Conservation (phyloP, 2,888 invertebrate species). For the Pandemis heparana region DNA sequence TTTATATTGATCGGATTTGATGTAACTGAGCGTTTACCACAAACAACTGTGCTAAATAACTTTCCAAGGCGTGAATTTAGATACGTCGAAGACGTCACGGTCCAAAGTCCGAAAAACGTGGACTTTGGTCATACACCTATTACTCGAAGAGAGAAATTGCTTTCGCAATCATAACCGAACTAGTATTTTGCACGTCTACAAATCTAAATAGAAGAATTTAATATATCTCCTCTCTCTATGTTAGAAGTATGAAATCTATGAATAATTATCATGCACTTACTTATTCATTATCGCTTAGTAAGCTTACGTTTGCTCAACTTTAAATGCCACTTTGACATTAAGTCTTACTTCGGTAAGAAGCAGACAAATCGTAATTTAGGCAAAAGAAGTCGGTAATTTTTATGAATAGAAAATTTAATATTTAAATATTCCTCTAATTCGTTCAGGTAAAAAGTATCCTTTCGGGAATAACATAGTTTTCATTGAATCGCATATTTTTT, state of each 20-base stretch:
- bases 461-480: no score
- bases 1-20: not conserved
- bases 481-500: no score
- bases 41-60: not conserved
- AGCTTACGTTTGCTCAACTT: not conserved
- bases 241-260: no score
- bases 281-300: not conserved
- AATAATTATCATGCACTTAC: no score
- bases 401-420: not conserved
- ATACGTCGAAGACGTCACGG: not conserved
- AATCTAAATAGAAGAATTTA: not conserved
- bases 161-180: not conserved
- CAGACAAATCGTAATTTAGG: not conserved
- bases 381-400: no score
- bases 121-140: not conserved
- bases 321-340: not conserved
- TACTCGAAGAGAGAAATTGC: not conserved
- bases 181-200: not conserved
- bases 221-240: not conserved
- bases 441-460: not conserved
- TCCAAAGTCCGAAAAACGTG: not conserved
- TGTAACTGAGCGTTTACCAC: not conserved
- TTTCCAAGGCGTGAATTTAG: not conserved
- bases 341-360: not conserved
- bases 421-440: not conserved